These are phyloP conservation scores for Scaptomyza flava DNA, from an alignment of 2,888 invertebrate genomes.

Conservation along the genomic window DNA sequence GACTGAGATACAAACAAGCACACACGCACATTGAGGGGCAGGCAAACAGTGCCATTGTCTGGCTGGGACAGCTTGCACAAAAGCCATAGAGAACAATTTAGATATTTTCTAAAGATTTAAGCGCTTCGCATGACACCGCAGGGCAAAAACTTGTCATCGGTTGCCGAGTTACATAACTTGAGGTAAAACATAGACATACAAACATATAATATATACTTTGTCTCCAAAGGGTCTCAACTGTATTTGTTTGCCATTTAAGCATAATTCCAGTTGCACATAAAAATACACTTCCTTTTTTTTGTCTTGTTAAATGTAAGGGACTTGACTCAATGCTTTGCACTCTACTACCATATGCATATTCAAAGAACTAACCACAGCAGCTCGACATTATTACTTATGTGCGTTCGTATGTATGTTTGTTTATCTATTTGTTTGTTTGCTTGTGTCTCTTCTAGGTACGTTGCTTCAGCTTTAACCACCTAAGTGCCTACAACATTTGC, in stretches of 20 bases:
- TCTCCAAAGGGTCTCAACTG: conserved; percentile 3
- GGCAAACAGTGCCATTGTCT: conserved; percentile 50
- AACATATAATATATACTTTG: conserved; percentile 31
- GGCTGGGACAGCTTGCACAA: conserved; percentile 71
- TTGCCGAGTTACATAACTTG: conserved; percentile 48
- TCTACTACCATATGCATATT: conserved; percentile 58
- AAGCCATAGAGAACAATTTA: conserved; percentile 77
- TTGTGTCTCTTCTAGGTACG: conserved; percentile 64
- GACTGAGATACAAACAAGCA: conserved; percentile 11
- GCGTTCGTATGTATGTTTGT: conserved; percentile 40
- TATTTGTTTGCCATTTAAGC: conserved; percentile 75
- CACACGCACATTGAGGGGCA: conserved; percentile 3
- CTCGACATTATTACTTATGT: conserved; percentile 65
- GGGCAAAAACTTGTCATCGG: conserved; percentile 67
- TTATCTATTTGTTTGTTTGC: conserved; percentile 50
- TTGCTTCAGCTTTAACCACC: conserved; percentile 34
- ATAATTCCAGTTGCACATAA: conserved; percentile 52
- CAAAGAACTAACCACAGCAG: conserved; percentile 63
- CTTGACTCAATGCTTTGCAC: conserved; percentile 21
- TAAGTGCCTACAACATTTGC: conserved; percentile 46
- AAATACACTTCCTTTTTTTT: conserved; percentile 27
- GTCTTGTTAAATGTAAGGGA: background rate
- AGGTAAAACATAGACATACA: conserved; percentile 34
- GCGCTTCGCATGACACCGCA: conserved; percentile 56
- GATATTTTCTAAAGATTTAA: conserved; percentile 76